phyloP scores from a whole-genome alignment of 2,888 invertebrate species.

The Zonitis immaculata region DNA sequence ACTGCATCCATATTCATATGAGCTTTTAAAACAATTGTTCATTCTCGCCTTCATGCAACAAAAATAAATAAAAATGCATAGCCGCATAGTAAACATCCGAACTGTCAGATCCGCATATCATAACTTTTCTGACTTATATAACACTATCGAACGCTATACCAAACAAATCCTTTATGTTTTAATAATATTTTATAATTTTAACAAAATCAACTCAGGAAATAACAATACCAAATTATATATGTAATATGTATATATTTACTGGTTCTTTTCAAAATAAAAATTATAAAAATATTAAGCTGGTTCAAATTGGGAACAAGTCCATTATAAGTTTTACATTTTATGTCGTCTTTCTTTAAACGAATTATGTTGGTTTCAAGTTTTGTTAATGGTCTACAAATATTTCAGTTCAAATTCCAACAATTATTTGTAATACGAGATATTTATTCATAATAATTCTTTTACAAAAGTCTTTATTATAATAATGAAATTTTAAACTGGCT shows the following conservation, averaged over 20 bases:
- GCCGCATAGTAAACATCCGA: conserved; percentile 21
- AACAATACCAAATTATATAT: conserved; percentile 18
- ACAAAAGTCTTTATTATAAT: no score
- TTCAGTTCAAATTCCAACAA: conserved; percentile 10
- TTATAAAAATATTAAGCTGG: background rate
- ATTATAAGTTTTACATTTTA: no score
- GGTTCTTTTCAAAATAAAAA: conserved; percentile 1
- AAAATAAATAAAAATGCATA: conserved; percentile 35
- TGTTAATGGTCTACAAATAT: conserved; percentile 11
- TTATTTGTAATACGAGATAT: conserved; percentile 8
- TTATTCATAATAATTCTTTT: no score
- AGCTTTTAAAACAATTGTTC: conserved; percentile 48
- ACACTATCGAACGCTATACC: conserved; percentile 1
- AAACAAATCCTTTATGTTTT: background rate
- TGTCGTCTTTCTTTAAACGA: conserved; percentile 6
- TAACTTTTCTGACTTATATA: conserved; percentile 17
- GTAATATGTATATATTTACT: conserved; percentile 16
- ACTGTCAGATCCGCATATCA: conserved; percentile 20
- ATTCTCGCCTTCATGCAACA: conserved; percentile 39
- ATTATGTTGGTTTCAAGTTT: conserved; percentile 13
- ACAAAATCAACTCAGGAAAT: background rate
- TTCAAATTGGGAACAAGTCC: no score
- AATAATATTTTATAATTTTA: background rate
- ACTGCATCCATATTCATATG: conserved; percentile 48
- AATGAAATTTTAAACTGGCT: no score